Evolutionary conservation across 2,888 invertebrate genomes (phyloP), one percentile per base, ranked within the genome.

Genomic region (Argyresthia goedartella): DNA sequence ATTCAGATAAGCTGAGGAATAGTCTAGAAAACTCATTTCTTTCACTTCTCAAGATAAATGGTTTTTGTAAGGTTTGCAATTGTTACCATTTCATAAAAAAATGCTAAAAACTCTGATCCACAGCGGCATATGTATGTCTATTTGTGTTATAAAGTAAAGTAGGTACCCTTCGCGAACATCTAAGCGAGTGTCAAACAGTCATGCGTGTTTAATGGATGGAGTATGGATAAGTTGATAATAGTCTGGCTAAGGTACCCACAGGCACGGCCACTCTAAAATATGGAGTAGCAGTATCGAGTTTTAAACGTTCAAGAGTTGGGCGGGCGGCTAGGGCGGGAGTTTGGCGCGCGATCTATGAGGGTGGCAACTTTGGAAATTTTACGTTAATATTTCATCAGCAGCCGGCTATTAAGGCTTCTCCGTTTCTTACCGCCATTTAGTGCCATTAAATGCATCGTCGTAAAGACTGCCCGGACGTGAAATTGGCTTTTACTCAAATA

Each of bases 251-350:
- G 66, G 63, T 62, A 59, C 59, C 57, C 54, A 57, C 58, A 57
- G 63, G 67, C 65, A 60, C 63, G 65, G 63, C 57, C 57, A 57
- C 63, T 65, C 60, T 56, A 67, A 69, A 70, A 71, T 69, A 69
- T 68, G 67, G 65, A 67, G 64, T 61, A 65, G 64, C 60, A 68
- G 69, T 72, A 74, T 65, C 63, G 61, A 63, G 72, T 70, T 75
- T 76, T 72, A 71, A 74, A 76, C 73, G 71, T 68, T 70, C 59
- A 57, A 60, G 61, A 64, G 66, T 69, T 73, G 73, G 66, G 65
- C 58, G 55, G 61, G 64, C 60, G 25, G 25, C 25, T 25, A n/a
- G 25, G 25, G 25, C 25, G 25, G 25, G 25, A 2, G 25, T 25
- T 58, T 60, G 60, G 58, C 57, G 58, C 58, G 64, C 67, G 64